Evolutionary conservation across 1,140 invertebrate species (phyloP), one percentile per base, ranked within the genome.

Genomic region (Ceratina calcarata): DNA sequence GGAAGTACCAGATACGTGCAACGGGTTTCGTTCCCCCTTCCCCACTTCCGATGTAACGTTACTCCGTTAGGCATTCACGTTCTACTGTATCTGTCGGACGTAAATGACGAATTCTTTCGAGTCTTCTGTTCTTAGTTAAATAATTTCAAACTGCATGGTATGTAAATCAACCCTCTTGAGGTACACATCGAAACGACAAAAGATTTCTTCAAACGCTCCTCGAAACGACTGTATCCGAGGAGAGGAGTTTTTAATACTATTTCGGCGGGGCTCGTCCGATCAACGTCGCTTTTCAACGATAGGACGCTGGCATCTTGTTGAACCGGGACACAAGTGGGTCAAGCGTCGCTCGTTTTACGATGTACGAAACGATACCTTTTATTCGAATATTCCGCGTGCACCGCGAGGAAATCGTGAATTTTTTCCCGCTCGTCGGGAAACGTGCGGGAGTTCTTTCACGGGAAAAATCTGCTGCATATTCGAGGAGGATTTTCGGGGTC

Each of bases 401-500:
- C 15, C n/a, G 57, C 37, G 37, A 45, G 10, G 18, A 57, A 49
- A 62, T 55, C 61, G 65, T 13, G 27, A 76, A 67, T 58, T 78
- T 87, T 76, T 80, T 81, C 22, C 12, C 66, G 27, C 8, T n/a
- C 55, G 55, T 24, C 18, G 57, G n/a, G 20, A 18, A 8, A 12
- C 65, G 51, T 22, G 49, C 18, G 49, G 22, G 27, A 45, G 45
- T 60, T 64, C 55, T 58, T 68, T 27, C 27, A 57, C 58, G n/a
- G 69, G 24, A 73, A 71, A 87, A 80, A 86, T 84, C 72, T 61
- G 57, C 76, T 45, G 10, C 10, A 45, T 45, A 85, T 84, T 78
- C 77, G 80, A 79, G 78, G 51, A 80, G 66, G 73, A 83, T 86
- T 87, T 64, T 78, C 80, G 76, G 66, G 24, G 51, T n/a, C 67